Evolutionary conservation across 2,888 invertebrate species (phyloP).

Genomic region (Rhimphoctona megacephalus): DNA sequence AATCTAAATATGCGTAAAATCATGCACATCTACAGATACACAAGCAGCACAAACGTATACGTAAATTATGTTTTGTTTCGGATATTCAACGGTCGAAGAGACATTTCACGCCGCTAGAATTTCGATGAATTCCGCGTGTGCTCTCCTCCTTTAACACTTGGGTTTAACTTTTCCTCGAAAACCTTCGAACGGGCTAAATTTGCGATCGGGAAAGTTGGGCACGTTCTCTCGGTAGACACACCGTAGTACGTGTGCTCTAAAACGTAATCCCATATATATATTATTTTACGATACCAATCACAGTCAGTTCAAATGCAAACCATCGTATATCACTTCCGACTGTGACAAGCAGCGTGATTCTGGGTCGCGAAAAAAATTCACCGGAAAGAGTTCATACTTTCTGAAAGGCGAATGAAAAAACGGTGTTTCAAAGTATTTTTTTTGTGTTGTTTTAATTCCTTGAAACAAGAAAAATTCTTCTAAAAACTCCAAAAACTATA

Average conservation of each 20-base stretch:
- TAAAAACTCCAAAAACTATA: too few relatives aligned
- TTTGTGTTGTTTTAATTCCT: too few relatives aligned
- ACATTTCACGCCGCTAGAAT: conserved; percentile 58
- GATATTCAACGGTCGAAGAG: conserved; percentile 16
- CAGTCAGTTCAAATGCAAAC: conserved; percentile 68
- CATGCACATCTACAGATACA: neutral
- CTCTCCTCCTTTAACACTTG: conserved; percentile 7
- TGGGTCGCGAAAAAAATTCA: too few relatives aligned
- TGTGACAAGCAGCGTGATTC: neutral
- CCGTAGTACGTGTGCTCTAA: conserved; percentile 18
- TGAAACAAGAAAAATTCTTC: too few relatives aligned
- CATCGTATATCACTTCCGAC: conserved; percentile 26
- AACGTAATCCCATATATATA: neutral
- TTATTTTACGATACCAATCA: conserved; percentile 59
- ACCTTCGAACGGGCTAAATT: conserved; percentile 59
- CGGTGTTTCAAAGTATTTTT: neutral
- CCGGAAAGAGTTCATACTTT: neutral
- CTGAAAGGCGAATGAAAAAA: neutral
- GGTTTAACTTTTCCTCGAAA: conserved; percentile 64
- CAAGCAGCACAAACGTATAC: neutral
- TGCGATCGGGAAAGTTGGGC: conserved; percentile 71
- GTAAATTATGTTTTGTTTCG: conserved; percentile 44
- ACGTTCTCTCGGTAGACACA: conserved; percentile 67
- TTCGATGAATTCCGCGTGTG: conserved; percentile 35
- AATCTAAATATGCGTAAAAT: conserved; percentile 20